Evolutionary conservation across 2,888 invertebrate species (phyloP).

Genomic region (Marasmarcha lunaedactyla): DNA sequence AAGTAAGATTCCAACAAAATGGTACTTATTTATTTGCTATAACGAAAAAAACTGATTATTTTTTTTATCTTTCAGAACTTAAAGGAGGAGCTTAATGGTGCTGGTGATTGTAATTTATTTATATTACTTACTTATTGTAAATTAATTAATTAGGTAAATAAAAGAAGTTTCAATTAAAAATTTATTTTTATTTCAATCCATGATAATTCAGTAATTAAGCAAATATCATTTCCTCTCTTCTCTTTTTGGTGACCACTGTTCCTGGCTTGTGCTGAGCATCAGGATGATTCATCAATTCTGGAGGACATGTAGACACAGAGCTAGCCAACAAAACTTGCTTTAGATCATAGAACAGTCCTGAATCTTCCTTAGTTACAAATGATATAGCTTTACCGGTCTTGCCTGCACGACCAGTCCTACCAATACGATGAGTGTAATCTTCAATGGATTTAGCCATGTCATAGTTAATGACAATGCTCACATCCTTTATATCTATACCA

Average conservation of each 20-base stretch:
- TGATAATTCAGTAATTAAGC: slow-evolving; percentile 71
- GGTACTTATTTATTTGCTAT: no score
- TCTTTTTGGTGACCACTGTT: slow-evolving; percentile 92
- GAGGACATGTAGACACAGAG: slow-evolving; percentile 94
- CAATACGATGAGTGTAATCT: slow-evolving; percentile 98
- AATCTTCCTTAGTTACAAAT: slow-evolving; percentile 98
- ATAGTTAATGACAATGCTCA: slow-evolving; percentile 98
- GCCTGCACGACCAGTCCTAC: slow-evolving; percentile 98
- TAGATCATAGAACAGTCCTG: slow-evolving; percentile 93
- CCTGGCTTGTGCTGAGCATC: slow-evolving; percentile 99
- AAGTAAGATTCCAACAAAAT: no score
- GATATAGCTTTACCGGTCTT: slow-evolving; percentile 96
- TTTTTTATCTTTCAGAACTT: no score
- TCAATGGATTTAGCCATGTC: slow-evolving; percentile 99
- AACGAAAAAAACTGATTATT: no score
- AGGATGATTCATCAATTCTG: slow-evolving; percentile 96
- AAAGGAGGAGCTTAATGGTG: no score
- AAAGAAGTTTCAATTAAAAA: no score
- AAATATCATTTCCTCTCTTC: slow-evolving; percentile 95
- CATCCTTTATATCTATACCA: slow-evolving; percentile 99
- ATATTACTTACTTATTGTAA: no score
- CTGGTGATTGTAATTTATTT: no score
- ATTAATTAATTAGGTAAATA: no score
- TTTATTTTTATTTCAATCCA: background rate
- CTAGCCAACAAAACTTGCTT: slow-evolving; percentile 91